phyloP scores from a whole-genome alignment of 2,797 vertebrate genomes.

The Coccyzus lansbergi region DNA sequence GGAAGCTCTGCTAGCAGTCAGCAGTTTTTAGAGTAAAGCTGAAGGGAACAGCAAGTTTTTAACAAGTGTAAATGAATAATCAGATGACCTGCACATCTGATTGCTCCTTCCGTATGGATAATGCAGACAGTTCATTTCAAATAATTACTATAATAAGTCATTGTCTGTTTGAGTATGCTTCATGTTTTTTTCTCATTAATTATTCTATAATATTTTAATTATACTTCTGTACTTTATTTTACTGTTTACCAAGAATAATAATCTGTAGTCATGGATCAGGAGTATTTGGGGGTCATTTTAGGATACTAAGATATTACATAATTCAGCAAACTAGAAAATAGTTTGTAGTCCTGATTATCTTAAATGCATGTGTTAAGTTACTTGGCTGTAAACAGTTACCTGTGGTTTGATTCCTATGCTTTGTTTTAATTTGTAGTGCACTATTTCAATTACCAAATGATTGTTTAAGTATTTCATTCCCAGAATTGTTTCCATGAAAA shows the following conservation, averaged over 20 bases:
- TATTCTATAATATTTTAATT: background rate
- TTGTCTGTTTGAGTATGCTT: background rate
- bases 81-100: background rate
- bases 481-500: background rate
- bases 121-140: background rate
- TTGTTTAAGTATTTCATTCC: background rate
- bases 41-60: background rate
- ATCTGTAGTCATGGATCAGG: background rate
- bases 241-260: background rate
- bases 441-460: background rate
- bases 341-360: background rate
- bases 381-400: background rate
- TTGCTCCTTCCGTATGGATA: background rate
- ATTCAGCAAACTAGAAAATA: background rate
- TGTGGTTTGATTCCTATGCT: background rate
- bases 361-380: background rate
- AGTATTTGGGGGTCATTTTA: background rate
- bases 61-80: background rate
- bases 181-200: background rate
- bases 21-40: background rate
- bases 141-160: background rate
- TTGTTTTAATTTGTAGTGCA: background rate
- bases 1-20: background rate
- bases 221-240: background rate
- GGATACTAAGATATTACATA: background rate